These are phyloP conservation scores for Scortum barcoo DNA, from an alignment of 2,113 vertebrate species.

Conservation along the genomic window DNA sequence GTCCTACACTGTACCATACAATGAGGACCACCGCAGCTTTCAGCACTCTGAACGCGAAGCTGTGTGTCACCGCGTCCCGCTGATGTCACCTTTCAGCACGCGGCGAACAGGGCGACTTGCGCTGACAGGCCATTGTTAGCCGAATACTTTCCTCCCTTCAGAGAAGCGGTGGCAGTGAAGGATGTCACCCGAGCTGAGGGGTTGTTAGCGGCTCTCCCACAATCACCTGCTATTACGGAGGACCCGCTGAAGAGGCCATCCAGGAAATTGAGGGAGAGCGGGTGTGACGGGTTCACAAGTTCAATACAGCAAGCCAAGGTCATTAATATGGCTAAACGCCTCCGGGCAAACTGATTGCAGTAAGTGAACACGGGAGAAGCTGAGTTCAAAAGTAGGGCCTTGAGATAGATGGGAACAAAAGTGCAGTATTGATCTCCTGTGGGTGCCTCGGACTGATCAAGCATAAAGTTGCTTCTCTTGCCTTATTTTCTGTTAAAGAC, in stretches of 20 bases:
- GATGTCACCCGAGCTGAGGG: constrained; percentile 55
- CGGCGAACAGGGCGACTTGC: constrained; percentile 14
- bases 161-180: constrained; percentile 55
- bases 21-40: constrained; percentile 12
- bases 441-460: constrained; percentile 22
- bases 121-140: constrained; percentile 73
- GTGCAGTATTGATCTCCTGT: constrained; percentile 19
- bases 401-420: constrained; percentile 2
- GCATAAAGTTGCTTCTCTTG: neutral
- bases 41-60: constrained; percentile 11
- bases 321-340: constrained; percentile 37
- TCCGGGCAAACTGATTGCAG: constrained; percentile 12
- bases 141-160: constrained; percentile 44
- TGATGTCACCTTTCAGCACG: constrained; percentile 56
- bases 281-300: constrained; percentile 67
- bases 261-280: constrained; percentile 60
- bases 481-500: neutral
- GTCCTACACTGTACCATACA: constrained; percentile 15
- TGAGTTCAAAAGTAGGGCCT: constrained; percentile 19
- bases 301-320: constrained; percentile 57
- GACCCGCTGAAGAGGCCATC: constrained; percentile 52
- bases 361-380: constrained; percentile 23
- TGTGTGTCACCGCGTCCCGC: constrained; percentile 43
- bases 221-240: constrained; percentile 70
- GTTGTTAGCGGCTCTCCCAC: constrained; percentile 56